phyloP scores from a whole-genome alignment of 1,140 invertebrate genomes.

The Samia ricini region DNA sequence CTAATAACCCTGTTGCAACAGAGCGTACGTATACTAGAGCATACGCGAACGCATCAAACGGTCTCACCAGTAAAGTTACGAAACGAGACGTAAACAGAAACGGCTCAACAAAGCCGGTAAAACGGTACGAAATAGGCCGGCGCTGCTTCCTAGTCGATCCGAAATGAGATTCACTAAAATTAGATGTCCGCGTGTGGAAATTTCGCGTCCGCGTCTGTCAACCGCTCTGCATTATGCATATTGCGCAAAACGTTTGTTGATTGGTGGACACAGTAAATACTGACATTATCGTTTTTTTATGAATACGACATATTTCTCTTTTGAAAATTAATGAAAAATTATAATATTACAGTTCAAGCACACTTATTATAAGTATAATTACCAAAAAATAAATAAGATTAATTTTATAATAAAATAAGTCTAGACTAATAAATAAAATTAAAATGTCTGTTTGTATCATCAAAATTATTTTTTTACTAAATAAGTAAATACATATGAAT shows the following conservation, averaged over 20 bases:
- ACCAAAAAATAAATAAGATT: too few relatives aligned
- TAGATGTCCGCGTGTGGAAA: conserved; percentile 20
- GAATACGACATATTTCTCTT: background rate
- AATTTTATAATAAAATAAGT: too few relatives aligned
- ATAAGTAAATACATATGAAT: too few relatives aligned
- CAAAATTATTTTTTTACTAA: too few relatives aligned
- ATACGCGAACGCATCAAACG: conserved; percentile 42
- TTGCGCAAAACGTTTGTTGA: background rate
- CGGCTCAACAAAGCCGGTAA: conserved; percentile 59
- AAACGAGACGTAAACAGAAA: conserved; percentile 67
- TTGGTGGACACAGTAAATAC: background rate
- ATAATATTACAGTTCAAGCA: too few relatives aligned
- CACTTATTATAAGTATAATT: too few relatives aligned
- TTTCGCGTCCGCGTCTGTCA: conserved; percentile 11
- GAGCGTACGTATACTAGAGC: conserved; percentile 27
- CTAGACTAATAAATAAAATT: too few relatives aligned
- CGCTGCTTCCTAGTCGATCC: conserved; percentile 50
- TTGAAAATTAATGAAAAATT: too few relatives aligned
- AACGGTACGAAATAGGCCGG: conserved; percentile 48
- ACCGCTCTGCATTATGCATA: background rate
- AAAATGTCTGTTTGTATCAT: too few relatives aligned
- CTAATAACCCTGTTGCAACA: conserved; percentile 58
- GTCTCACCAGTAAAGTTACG: conserved; percentile 66
- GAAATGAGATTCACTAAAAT: conserved; percentile 48
- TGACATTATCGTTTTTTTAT: too few relatives aligned